Conservation (phyloP, 2,113 vertebrate species). For the Suricata suricatta region DNA sequence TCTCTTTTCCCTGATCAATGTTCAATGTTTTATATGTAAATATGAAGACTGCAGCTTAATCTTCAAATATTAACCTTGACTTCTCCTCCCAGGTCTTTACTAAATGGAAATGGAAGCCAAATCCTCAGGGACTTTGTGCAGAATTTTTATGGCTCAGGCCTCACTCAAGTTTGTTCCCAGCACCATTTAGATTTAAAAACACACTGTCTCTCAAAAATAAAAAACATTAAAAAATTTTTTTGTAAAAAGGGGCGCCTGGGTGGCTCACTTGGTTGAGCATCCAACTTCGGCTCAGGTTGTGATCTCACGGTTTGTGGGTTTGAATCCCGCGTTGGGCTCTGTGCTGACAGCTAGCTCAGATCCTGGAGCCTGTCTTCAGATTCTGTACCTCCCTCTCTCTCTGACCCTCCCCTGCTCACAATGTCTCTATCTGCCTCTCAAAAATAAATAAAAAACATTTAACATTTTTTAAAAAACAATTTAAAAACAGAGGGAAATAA, state of each 20-base stretch:
- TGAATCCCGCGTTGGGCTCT: no score
- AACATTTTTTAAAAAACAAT: not conserved
- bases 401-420: no score
- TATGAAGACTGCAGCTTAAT: not conserved
- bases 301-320: no score
- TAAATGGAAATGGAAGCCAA: slow-evolving; percentile 19
- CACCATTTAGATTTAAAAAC: slow-evolving; percentile 4
- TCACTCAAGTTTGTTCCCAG: not conserved
- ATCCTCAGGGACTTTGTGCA: not conserved
- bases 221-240: no score
- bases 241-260: no score
- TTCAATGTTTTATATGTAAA: not conserved
- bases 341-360: no score
- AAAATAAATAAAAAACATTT: no score
- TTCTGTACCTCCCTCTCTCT: no score
- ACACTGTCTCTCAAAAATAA: not conserved
- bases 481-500: slow-evolving; percentile 21
- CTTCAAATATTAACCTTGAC: not conserved
- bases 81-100: not conserved
- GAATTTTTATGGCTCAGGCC: not conserved
- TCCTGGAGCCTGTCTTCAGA: no score
- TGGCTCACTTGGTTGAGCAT: no score
- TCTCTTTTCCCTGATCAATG: not conserved
- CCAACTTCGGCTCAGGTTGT: no score
- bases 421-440: no score